A percentile compares a stretch with the other conserved stretches of the same genome.
These are phyloP conservation scores for Vombatus ursinus DNA, from an alignment of 2,113 vertebrate species.

Conservation along the genomic window DNA sequence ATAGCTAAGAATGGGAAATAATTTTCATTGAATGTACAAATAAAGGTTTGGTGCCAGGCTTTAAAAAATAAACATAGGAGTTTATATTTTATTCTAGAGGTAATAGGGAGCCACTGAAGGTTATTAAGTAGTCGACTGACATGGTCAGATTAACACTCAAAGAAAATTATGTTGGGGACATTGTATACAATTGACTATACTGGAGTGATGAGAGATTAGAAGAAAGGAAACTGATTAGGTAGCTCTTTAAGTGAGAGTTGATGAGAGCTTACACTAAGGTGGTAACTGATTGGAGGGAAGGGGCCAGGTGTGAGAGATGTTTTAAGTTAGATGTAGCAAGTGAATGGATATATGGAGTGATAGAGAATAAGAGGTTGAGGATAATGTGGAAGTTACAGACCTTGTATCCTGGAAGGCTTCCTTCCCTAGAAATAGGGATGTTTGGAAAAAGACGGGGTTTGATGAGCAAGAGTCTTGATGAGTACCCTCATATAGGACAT, in stretches of 20 bases:
- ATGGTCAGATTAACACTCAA: background rate
- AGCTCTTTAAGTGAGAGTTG: background rate
- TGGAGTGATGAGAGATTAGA: background rate
- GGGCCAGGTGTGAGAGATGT: too few relatives aligned
- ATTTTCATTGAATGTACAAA: background rate
- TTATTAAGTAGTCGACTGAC: background rate
- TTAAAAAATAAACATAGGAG: background rate
- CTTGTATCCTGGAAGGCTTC: too few relatives aligned
- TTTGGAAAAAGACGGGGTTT: too few relatives aligned
- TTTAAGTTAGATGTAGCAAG: too few relatives aligned
- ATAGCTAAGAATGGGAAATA: background rate
- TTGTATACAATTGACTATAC: background rate
- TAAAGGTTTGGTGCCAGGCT: background rate
- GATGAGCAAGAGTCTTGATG: too few relatives aligned
- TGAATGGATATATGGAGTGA: too few relatives aligned
- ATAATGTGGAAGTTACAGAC: too few relatives aligned
- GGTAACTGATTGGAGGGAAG: too few relatives aligned
- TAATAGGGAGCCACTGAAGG: background rate
- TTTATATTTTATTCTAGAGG: background rate
- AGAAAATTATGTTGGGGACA: background rate
- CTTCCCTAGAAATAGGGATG: too few relatives aligned
- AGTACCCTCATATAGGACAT: too few relatives aligned
- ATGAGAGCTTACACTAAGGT: background rate
- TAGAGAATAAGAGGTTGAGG: too few relatives aligned
- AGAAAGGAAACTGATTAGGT: background rate